Evolutionary conservation across 1,140 invertebrate species (phyloP).

Genomic region (Zaprionus taronus): DNA sequence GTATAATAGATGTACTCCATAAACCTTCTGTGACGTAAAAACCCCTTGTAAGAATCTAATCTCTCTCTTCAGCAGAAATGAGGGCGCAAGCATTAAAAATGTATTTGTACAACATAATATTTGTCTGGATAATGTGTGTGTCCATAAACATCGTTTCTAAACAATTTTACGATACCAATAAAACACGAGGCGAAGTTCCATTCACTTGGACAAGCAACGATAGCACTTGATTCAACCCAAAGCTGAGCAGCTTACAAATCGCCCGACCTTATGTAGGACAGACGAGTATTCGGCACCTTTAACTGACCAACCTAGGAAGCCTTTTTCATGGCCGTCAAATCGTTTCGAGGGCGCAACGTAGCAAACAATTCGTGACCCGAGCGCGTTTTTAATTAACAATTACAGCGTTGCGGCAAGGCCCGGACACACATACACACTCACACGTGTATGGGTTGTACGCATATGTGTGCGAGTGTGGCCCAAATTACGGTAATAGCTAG

Average conservation of each 20-base stretch:
- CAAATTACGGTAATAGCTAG: constrained; percentile 71
- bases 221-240: no score
- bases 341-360: constrained; percentile 14
- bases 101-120: constrained; percentile 60
- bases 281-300: constrained; percentile 30
- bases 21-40: no score
- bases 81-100: constrained; percentile 58
- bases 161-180: constrained; percentile 56
- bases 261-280: constrained; percentile 11
- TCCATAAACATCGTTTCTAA: constrained; percentile 58
- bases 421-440: neutral
- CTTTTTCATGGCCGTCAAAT: constrained; percentile 25
- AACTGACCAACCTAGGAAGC: constrained; percentile 12
- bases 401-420: constrained; percentile 47
- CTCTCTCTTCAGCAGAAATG: no score
- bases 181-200: constrained; percentile 34
- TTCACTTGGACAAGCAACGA: neutral
- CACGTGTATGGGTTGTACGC: constrained; percentile 48
- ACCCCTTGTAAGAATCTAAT: no score
- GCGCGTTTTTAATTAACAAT: constrained; percentile 75
- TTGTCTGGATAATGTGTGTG: constrained; percentile 21
- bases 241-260: neutral
- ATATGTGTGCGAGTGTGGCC: constrained; percentile 30
- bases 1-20: no score
- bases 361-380: constrained; percentile 58